Evolutionary conservation across 2,888 invertebrate genomes (phyloP), one percentile per base, ranked within the genome.

Genomic region (Amiota minor): DNA sequence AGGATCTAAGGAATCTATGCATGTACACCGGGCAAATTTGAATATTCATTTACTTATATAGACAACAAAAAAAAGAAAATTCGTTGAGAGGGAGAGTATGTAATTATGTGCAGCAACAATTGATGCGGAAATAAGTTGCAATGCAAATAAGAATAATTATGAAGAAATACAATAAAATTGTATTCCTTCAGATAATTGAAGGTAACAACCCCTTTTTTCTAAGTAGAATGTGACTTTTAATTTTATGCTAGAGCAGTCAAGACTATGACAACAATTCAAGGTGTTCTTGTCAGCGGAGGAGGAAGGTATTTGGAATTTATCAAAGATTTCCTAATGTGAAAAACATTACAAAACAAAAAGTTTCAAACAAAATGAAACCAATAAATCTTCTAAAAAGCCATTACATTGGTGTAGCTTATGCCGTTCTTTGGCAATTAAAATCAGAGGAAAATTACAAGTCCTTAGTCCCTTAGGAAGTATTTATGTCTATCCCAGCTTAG

Each of bases 41-140:
- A 35, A 35, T 35, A 35, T 35, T 35, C 35, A 35, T 35, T 6
- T 35, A 8, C 6, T 35, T 35, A 35, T 2, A 35, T 59, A 59
- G 59, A 20, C 20, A 6, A 35, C 2, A 18, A 20, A 3, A 10
- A n/a, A 12, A 50, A 12, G 53, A 4, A n/a, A 35, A 20, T 20
- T 1, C 10, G 20, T 20, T 11, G 3, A 18, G 10, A 18, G 20
- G 53, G 14, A n/a, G 12, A 50, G 72, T 80, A 78, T 76, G 82
- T 83, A 83, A 83, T 82, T 83, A 81, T 35, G 35, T 35, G 83
- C 83, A 35, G 85, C 77, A 82, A 76, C 84, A 82, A 85, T 85
- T 82, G 84, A 83, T 82, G 78, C 78, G 83, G 83, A 83, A 85
- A 82, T 78, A 77, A 79, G 69, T 74, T 75, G 71, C 46, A 18